phyloP scores from a whole-genome alignment of 1,140 invertebrate genomes.

The Drosophila ogumai region DNA sequence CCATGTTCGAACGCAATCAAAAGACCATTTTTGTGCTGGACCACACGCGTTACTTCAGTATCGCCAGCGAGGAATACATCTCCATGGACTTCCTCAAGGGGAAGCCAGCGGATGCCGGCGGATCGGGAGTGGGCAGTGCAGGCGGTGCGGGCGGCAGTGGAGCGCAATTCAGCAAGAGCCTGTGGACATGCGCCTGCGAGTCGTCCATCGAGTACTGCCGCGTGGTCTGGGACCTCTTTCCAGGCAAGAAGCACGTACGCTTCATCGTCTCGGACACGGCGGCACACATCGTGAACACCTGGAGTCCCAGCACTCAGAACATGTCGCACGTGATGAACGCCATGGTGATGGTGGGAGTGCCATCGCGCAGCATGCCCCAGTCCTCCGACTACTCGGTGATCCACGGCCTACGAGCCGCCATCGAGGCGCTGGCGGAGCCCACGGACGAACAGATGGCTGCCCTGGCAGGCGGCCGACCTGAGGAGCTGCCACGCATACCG shows the following conservation, averaged over 20 bases:
- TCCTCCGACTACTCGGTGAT: constrained; percentile 90
- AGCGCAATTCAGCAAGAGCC: constrained; percentile 88
- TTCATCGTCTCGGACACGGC: constrained; percentile 93
- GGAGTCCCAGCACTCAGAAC: constrained; percentile 92
- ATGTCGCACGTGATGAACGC: constrained; percentile 92
- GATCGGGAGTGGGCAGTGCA: constrained; percentile 4
- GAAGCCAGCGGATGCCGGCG: constrained; percentile 77
- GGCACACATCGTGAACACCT: constrained; percentile 92
- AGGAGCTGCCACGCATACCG: constrained; percentile 49
- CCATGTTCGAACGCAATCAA: constrained; percentile 88
- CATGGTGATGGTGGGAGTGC: constrained; percentile 90
- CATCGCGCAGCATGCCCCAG: constrained; percentile 85
- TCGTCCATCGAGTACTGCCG: constrained; percentile 97
- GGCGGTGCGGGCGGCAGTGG: constrained; percentile 8
- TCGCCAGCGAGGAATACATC: constrained; percentile 93
- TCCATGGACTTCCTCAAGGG: constrained; percentile 95
- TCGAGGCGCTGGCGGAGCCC: constrained; percentile 93
- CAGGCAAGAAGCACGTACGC: constrained; percentile 93
- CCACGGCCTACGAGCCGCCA: constrained; percentile 93
- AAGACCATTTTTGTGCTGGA: constrained; percentile 98
- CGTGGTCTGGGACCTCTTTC: constrained; percentile 98
- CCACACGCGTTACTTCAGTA: constrained; percentile 94
- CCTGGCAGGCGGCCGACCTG: constrained; percentile 51
- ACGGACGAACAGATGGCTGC: constrained; percentile 89
- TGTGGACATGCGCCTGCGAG: constrained; percentile 98